Base-by-base conservation (phyloP, 1,140 invertebrate genomes). In the Drosophila rhopaloa region DNA sequence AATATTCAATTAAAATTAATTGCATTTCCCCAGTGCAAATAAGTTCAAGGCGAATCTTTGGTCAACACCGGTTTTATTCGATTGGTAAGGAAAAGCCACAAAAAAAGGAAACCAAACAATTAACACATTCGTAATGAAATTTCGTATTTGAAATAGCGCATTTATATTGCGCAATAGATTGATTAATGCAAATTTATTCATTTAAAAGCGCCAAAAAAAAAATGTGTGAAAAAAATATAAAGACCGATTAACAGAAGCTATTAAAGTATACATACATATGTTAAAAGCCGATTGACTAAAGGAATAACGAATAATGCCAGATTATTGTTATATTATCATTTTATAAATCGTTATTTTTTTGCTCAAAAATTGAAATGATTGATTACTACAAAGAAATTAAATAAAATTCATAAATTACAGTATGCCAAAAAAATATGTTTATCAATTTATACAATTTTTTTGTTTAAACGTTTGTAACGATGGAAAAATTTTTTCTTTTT, bases 1-100 rank as follows among this genome's bases (percentile, higher is more conserved):
- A 71, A 44, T 41, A 58, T 58, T 72, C 68, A 72, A 72, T 72
- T 72, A 72, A 72, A 72, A 72, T 72, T 72, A 72, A 71, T 72
- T 72, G 68, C 68, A 72, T 72, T 72, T 58, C 27, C 41, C 68
- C 51, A 58, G 53, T 19, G 51, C 37, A 29, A 72, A 71, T 40
- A 58, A 46, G 66, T 40, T 47, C 53, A 72, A 72, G 63, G 48
- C 51, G 27, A 66, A 5, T 13, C 61, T n/a, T 32, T 19, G 56
- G 56, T 46, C 41, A 59, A 41, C 40, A 40, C 14, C 14, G 29
- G 14, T 13, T 35, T 19, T 58, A 58, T 58, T 35, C 27, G 56
- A 10, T 32, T 56, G 38, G 13, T 32, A 5, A 13, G 4, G 8
- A 19, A 32, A 11, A 48, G 13, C 16, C 46, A 53, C 29, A 53